Conservation (phyloP, 2,113 vertebrate genomes). For the Burhinus bistriatus region DNA sequence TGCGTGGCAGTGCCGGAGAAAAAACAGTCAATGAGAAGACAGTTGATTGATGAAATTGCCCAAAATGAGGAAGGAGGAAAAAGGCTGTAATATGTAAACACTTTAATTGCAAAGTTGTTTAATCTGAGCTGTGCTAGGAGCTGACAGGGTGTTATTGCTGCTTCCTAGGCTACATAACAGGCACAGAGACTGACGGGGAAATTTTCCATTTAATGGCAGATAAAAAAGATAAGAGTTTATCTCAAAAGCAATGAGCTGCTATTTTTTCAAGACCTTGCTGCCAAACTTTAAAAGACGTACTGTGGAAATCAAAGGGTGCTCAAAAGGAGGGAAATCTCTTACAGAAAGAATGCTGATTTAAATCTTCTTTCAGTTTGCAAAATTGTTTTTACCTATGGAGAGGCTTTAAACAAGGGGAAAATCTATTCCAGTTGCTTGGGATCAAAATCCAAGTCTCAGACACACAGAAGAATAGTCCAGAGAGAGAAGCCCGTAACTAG, state of each 20-base stretch:
- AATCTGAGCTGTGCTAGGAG: neutral
- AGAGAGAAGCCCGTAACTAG: neutral
- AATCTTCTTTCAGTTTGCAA: neutral
- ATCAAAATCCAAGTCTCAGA: constrained; percentile 3
- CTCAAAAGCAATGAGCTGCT: neutral
- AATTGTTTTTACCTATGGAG: neutral
- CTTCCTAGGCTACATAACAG: neutral
- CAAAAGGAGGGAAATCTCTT: neutral
- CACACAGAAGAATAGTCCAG: neutral
- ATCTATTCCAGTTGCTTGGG: neutral
- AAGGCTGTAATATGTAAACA: neutral
- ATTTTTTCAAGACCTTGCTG: neutral
- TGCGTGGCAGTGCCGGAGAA: neutral
- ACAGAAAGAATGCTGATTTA: neutral
- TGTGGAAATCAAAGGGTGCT: neutral
- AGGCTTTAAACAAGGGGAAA: neutral
- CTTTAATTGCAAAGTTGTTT: neutral
- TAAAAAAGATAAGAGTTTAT: constrained; percentile 3
- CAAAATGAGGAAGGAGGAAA: neutral
- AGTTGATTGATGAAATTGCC: neutral
- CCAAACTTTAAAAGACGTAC: neutral
- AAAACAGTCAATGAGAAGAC: neutral
- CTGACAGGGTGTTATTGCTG: neutral
- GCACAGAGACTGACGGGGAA: neutral
- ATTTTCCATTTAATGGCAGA: neutral